These are phyloP conservation scores for Alces alces DNA, from an alignment of 2,113 vertebrate genomes.

Conservation along the genomic window DNA sequence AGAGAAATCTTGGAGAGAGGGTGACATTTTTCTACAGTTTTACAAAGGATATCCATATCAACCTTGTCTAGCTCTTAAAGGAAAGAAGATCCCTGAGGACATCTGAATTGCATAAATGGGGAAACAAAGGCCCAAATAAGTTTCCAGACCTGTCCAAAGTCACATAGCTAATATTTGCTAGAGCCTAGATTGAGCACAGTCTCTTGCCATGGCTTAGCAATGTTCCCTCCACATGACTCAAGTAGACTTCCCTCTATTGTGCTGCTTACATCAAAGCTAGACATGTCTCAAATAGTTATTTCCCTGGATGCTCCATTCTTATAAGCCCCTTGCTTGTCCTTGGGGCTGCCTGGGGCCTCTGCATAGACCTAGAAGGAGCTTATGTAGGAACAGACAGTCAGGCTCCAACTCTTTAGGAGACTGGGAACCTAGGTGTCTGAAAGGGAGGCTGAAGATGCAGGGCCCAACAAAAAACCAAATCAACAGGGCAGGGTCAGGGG, in stretches of 20 bases:
- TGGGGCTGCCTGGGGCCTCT: not conserved
- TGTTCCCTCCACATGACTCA: not conserved
- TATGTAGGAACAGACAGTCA: not conserved
- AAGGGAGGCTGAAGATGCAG: not conserved
- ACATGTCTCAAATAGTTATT: not conserved
- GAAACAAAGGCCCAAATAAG: not conserved
- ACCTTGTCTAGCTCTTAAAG: not conserved
- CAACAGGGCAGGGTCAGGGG: accelerated
- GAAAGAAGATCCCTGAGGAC: not conserved
- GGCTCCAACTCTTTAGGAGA: not conserved
- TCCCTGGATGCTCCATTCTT: not conserved
- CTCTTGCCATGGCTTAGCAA: not conserved
- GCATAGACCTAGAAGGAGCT: not conserved
- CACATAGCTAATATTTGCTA: not conserved
- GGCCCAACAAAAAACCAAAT: not conserved
- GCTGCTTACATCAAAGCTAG: not conserved
- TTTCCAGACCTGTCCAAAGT: not conserved
- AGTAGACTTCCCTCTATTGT: not conserved
- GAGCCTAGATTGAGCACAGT: not conserved
- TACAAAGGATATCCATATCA: not conserved
- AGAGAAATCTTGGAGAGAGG: not conserved
- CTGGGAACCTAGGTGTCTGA: not conserved
- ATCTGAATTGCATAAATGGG: not conserved
- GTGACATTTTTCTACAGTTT: not conserved
- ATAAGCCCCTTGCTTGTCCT: not conserved